Base-by-base conservation (phyloP, 2,888 invertebrate genomes). In the Parnassius glacialis region DNA sequence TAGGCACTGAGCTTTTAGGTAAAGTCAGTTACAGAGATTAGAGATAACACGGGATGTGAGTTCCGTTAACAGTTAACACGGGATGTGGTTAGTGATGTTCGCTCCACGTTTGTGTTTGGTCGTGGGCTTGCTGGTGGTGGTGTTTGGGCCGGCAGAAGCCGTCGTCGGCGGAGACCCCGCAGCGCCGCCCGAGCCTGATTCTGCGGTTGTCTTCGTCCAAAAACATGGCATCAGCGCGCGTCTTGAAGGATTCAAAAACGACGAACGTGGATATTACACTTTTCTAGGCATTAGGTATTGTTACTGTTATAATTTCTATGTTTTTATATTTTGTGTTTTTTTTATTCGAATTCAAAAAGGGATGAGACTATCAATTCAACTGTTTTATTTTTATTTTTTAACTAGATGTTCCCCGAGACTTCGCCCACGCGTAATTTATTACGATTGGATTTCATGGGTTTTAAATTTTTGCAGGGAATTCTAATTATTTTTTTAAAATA, bases 141-240 rank as follows among this genome's bases (percentile, higher is more conserved):
- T 34, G 16, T 63, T 60, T 47, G 68, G 70, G 16, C 83, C 83
- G 2, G 80, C 76, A 16, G 71, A 65, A 20, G 87, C 83, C 0
- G 90, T 96, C 73, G 95, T 96, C 2, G 96, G 96, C 0, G 96
- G 96, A 0, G 84, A 79, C 5, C 92, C 92, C 0, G 94, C 95
- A 0, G 92, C 93, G 43, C 83, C 93, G 2, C 95, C 96, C 0
- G 94, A 95, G 53, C 92, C 93, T 9, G 95, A 95, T 74, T 95
- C 95, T 67, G 95, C 96, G 0, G 93, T 94, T 1, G 93, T 95
- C 0, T 95, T 94, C 75, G 91, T 94, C 0, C 93, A 93, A 68
- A 92, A 92, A 69, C 92, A 93, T 61, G 94, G 93, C 50, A 92
- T 91, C 52, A 92, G 94, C 70, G 93, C 95, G 0, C 91, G 94